Conservation (phyloP, 2,113 vertebrate species). For the Brachypteracias leptosomus region DNA sequence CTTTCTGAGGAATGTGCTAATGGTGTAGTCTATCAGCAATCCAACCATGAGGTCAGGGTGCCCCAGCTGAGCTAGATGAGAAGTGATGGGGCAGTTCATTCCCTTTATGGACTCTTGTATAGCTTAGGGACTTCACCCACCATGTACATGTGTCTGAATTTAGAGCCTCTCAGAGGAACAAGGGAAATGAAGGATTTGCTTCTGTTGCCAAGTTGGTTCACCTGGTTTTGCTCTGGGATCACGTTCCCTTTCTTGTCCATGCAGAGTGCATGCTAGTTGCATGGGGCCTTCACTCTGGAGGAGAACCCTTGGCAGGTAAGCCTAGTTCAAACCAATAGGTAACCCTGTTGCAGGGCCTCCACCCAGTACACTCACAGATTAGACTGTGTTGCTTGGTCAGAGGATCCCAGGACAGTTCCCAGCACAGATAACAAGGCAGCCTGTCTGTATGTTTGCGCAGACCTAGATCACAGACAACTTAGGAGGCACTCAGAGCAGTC, state of each 20-base stretch:
- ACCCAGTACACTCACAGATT: background rate
- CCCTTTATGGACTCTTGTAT: background rate
- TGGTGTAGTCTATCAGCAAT: background rate
- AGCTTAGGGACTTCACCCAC: background rate
- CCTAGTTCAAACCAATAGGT: background rate
- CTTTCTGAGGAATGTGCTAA: background rate
- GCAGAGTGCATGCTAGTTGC: too few species aligned
- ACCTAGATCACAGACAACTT: background rate
- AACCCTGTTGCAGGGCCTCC: background rate
- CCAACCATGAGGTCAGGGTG: fast-evolving
- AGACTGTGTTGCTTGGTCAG: background rate
- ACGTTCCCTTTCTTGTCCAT: fast-evolving
- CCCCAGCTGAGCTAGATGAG: background rate
- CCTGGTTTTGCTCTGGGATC: background rate
- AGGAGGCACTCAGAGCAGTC: background rate
- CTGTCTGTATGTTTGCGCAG: background rate
- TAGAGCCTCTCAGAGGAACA: background rate
- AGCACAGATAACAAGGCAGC: background rate
- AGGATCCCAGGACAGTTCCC: background rate
- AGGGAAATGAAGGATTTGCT: background rate
- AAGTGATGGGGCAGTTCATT: background rate
- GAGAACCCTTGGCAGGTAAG: fast-evolving
- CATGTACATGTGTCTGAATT: background rate
- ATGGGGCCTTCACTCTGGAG: fast-evolving
- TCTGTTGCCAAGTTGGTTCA: background rate